Percentiles rank a stretch among this genome's conserved stretches.
Evolutionary conservation across 2,888 invertebrate species (phyloP).

Genomic region (Encarsia formosa): DNA sequence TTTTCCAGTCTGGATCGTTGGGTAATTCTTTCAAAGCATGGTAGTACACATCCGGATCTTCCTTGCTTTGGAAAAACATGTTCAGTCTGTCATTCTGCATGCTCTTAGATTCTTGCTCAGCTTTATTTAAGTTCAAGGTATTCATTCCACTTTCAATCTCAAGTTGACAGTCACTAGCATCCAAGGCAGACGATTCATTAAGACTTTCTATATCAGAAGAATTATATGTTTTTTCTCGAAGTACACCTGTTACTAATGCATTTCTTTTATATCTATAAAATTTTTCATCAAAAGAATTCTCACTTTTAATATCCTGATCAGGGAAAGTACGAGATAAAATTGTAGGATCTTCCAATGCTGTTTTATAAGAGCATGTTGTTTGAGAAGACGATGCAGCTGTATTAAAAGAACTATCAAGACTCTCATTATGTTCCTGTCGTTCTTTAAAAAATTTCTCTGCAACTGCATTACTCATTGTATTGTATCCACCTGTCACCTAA

Average conservation of each 20-base stretch:
- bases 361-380: not conserved
- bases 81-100: not conserved
- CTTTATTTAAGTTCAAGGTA: not conserved
- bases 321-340: too few species aligned
- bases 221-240: not conserved
- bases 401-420: not conserved
- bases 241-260: not conserved
- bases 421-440: not conserved
- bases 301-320: not conserved
- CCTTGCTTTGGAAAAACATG: slow-evolving; percentile 9
- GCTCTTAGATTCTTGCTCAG: not conserved
- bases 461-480: slow-evolving; percentile 13
- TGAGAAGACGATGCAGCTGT: not conserved
- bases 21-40: slow-evolving; percentile 12
- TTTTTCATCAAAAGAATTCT: not conserved
- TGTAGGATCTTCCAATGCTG: not conserved
- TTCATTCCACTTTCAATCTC: not conserved
- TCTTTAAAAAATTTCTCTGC: slow-evolving; percentile 11
- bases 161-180: not conserved
- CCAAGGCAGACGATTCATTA: not conserved
- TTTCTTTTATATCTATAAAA: not conserved
- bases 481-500: slow-evolving; percentile 10
- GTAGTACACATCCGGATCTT: slow-evolving; percentile 13
- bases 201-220: not conserved
- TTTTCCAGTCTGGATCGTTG: slow-evolving; percentile 12